Percentiles rank a stretch among this genome's conserved stretches.
Conservation (phyloP, 2,113 vertebrate genomes). For the Psammodynastes pulverulentus region DNA sequence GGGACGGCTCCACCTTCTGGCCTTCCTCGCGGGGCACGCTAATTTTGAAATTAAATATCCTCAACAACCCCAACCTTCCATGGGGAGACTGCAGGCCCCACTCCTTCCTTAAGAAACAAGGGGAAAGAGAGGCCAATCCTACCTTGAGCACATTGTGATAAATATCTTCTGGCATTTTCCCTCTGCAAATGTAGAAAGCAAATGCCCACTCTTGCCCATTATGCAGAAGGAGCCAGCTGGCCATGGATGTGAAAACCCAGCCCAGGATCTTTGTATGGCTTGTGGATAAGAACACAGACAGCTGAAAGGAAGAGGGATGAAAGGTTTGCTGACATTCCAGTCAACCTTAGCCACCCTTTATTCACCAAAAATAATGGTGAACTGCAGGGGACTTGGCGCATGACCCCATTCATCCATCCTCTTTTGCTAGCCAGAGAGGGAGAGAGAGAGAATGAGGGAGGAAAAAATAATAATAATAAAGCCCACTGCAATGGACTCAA, state of each 20-base stretch:
- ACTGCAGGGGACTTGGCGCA: neutral
- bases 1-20: neutral
- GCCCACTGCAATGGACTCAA: neutral
- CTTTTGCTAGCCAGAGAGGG: neutral
- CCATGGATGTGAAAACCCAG: neutral
- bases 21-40: neutral
- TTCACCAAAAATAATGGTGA: constrained; percentile 38
- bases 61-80: neutral
- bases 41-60: neutral
- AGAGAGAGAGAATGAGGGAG: neutral
- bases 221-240: constrained; percentile 25
- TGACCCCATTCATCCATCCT: constrained; percentile 19
- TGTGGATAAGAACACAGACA: neutral
- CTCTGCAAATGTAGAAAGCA: neutral
- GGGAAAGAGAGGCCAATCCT: neutral
- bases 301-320: neutral
- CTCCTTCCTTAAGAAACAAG: neutral
- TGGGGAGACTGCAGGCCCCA: neutral
- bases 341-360: constrained; percentile 25
- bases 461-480: neutral
- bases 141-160: neutral
- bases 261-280: constrained; percentile 14
- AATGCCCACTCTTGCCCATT: neutral
- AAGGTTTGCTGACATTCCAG: constrained; percentile 24
- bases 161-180: neutral